These are phyloP conservation scores for Leptinotarsa undecemlineata DNA, from an alignment of 1,140 invertebrate genomes.

Conservation along the genomic window DNA sequence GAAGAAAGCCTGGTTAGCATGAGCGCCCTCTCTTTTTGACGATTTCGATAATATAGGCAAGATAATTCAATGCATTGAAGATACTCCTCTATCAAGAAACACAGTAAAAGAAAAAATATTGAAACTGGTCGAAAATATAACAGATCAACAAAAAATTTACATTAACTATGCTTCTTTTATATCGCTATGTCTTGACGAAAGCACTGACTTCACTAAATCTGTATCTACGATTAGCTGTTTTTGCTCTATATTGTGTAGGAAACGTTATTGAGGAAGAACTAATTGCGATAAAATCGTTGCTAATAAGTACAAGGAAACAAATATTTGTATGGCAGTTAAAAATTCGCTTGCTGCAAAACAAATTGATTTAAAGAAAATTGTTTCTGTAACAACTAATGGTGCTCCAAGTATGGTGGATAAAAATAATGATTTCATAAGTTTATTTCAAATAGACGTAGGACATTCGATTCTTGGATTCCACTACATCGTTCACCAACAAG, in stretches of 20 bases:
- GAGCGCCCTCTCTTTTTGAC: too few species aligned
- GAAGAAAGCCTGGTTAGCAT: too few species aligned
- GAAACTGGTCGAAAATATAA: conserved; percentile 40
- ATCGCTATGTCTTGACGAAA: neutral
- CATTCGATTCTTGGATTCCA: too few species aligned
- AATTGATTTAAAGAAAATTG: neutral
- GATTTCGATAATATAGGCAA: too few species aligned
- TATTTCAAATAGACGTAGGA: too few species aligned
- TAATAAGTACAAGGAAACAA: neutral
- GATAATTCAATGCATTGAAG: too few species aligned
- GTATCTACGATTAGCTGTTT: neutral
- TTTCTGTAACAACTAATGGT: too few species aligned
- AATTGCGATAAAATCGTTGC: neutral
- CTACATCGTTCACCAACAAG: conserved; percentile 41
- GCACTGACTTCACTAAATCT: neutral
- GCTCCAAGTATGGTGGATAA: too few species aligned
- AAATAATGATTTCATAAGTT: too few species aligned
- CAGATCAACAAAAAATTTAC: conserved; percentile 36
- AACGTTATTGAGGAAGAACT: conserved; percentile 7
- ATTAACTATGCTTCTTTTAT: too few species aligned
- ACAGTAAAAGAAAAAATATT: conserved; percentile 41
- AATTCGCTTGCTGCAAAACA: neutral
- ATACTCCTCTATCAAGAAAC: conserved; percentile 34
- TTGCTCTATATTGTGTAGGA: neutral
- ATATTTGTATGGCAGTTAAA: neutral